A percentile compares a stretch with the other conserved stretches of the same genome.
Evolutionary conservation across 2,113 vertebrate species (phyloP).

Genomic region (Anolis carolinensis): DNA sequence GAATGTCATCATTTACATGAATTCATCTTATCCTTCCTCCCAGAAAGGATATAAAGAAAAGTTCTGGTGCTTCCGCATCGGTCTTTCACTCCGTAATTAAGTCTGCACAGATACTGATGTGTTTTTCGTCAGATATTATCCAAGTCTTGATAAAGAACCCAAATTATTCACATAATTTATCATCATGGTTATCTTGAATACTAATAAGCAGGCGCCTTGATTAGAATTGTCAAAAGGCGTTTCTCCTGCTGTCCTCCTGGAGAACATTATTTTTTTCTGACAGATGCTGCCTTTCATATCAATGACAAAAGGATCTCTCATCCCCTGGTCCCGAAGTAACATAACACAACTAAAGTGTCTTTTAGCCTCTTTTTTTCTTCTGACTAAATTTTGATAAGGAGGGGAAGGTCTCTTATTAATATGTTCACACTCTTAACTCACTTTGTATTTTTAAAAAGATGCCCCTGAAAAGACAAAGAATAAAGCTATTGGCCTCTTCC

Average conservation of each 20-base stretch:
- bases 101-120: conserved; percentile 63
- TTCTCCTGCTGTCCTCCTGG: conserved; percentile 59
- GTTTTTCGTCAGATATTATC: conserved; percentile 57
- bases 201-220: conserved; percentile 69
- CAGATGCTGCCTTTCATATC: conserved; percentile 55
- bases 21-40: conserved; percentile 21
- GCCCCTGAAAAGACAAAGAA: neutral
- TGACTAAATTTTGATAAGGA: conserved; percentile 29
- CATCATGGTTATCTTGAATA: conserved; percentile 62
- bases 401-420: conserved; percentile 20
- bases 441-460: conserved; percentile 3
- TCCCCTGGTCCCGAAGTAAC: conserved; percentile 43
- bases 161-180: conserved; percentile 73
- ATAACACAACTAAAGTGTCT: conserved; percentile 32
- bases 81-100: conserved; percentile 63
- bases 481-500: conserved; percentile 1
- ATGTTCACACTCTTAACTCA: conserved; percentile 24
- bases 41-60: conserved; percentile 31
- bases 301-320: conserved; percentile 45
- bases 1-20: conserved; percentile 26
- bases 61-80: conserved; percentile 47
- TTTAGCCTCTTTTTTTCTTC: conserved; percentile 23
- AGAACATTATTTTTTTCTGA: conserved; percentile 36
- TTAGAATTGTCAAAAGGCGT: conserved; percentile 68
- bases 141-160: conserved; percentile 64